Evolutionary conservation across 2,888 invertebrate species (phyloP), one percentile per base, ranked within the genome.

Genomic region (Troides oblongomaculatus): DNA sequence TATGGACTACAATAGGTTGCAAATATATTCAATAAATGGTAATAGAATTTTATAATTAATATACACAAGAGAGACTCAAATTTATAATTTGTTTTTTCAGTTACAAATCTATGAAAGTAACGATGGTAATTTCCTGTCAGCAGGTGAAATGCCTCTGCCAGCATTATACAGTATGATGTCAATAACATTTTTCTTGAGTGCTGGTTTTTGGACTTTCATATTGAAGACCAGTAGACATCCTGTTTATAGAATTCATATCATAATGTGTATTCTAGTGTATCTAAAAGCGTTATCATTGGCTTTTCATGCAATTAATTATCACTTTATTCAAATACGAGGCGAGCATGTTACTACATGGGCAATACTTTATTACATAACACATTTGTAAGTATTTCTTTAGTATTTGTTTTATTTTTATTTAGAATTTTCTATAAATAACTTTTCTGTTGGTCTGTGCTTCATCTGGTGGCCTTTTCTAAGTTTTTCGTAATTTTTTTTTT

Each of bases 301-400:
- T 72, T 99, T 99, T 89, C 99, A 99, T 85, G 98, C 98, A 0
- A 96, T 97, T 66, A 97, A 98, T 84, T 98, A 96, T 82, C 98
- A 99, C 84, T 99, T 97, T 83, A 99, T 99, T 81, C 96, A 98
- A 87, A 95, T 95, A 21, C 94, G 96, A 74, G 99, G 99, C 0
- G 97, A 97, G 76, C 99, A 99, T 82, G 96, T 98, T 6, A 98
- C 99, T 36, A 97, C 99, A 0, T 99, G 99, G 99, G 99, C 99
- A 0, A 97, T 99, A 77, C 91, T 99, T 2, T 99, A 96, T 86
- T 99, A 99, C 82, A 96, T 99, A 66, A 98, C 98, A n/a, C 99
- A 99, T 93, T 93, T 99, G 95, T 97, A 89, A 95, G 96, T 94
- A 81, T 74, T 10, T 8, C 21, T 17, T 21, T 57, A 4, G 1